phyloP scores from a whole-genome alignment of 2,888 invertebrate genomes.

The Cosmorhoe ocellata region DNA sequence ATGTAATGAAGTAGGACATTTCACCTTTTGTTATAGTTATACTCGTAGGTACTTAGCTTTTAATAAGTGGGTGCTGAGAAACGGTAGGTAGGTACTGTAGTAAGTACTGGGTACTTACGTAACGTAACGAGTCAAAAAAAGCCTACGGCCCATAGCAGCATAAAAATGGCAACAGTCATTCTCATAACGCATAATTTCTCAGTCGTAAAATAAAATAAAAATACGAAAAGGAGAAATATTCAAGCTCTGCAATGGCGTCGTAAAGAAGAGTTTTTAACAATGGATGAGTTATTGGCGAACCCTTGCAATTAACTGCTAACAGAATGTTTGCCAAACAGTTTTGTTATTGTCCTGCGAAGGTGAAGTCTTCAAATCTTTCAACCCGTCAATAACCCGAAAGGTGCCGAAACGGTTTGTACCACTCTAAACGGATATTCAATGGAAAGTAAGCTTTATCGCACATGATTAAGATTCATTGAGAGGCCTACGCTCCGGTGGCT shows the following conservation, averaged over 20 bases:
- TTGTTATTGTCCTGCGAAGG: slow-evolving; percentile 55
- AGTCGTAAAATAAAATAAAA: slow-evolving; percentile 28
- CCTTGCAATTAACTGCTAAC: slow-evolving; percentile 71
- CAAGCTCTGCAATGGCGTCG: slow-evolving; percentile 50
- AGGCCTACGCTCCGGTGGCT: background rate
- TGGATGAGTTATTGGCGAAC: slow-evolving; percentile 63
- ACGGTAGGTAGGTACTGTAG: too few species aligned
- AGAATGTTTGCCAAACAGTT: slow-evolving; percentile 68
- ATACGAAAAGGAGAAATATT: slow-evolving; percentile 32
- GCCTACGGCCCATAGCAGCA: slow-evolving; percentile 7
- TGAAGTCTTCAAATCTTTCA: slow-evolving; percentile 38
- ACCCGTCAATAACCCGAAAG: slow-evolving; percentile 55
- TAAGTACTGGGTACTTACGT: too few species aligned
- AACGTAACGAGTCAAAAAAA: slow-evolving; percentile 7
- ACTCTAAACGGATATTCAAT: background rate
- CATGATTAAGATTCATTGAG: background rate
- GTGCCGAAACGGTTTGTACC: background rate
- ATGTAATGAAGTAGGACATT: too few species aligned
- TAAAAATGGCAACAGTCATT: slow-evolving; percentile 19
- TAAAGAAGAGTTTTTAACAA: slow-evolving; percentile 68
- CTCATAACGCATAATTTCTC: slow-evolving; percentile 32
- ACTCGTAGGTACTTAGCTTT: too few species aligned
- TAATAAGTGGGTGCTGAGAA: too few species aligned
- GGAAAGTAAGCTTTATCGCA: background rate
- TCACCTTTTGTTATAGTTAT: too few species aligned